Evolutionary conservation across 35 echinoderm and acorn worm genomes (phyloP).

Genomic region (Holothuria glaberrima): DNA sequence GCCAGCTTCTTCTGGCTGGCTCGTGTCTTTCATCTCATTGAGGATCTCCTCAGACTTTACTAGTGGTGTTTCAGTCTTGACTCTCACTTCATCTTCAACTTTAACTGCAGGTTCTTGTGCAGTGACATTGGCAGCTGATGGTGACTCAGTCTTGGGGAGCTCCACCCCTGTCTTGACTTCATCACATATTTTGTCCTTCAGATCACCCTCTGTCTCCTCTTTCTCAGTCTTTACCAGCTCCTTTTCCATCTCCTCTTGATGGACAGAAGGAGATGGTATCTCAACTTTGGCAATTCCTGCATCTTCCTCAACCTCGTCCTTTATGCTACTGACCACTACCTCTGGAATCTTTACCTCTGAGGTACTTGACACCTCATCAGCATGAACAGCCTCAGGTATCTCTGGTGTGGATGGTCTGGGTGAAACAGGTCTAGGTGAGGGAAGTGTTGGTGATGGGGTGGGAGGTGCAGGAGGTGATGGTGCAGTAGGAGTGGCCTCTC

Average conservation of each 20-base stretch:
- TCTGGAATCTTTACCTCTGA: background rate
- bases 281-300: background rate
- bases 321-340: background rate
- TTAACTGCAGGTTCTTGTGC: background rate
- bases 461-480: background rate
- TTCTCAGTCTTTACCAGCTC: conserved; percentile 13
- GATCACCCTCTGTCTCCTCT: conserved; percentile 16
- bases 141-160: too few relatives aligned
- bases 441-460: conserved; percentile 29
- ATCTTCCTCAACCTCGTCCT: conserved; percentile 14
- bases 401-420: conserved; percentile 6
- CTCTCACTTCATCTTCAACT: background rate
- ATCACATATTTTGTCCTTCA: conserved; percentile 51
- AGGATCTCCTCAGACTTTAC: background rate
- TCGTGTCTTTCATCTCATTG: too few relatives aligned
- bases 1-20: too few relatives aligned
- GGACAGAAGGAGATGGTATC: background rate
- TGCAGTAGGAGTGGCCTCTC: conserved; percentile 24
- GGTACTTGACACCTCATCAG: background rate
- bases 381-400: background rate
- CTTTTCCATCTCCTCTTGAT: background rate
- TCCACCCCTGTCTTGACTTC: background rate
- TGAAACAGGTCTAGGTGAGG: background rate
- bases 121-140: background rate
- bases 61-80: conserved; percentile 7